Evolutionary conservation across 2,888 invertebrate species (phyloP).

Genomic region (Tetanocera ferruginea): DNA sequence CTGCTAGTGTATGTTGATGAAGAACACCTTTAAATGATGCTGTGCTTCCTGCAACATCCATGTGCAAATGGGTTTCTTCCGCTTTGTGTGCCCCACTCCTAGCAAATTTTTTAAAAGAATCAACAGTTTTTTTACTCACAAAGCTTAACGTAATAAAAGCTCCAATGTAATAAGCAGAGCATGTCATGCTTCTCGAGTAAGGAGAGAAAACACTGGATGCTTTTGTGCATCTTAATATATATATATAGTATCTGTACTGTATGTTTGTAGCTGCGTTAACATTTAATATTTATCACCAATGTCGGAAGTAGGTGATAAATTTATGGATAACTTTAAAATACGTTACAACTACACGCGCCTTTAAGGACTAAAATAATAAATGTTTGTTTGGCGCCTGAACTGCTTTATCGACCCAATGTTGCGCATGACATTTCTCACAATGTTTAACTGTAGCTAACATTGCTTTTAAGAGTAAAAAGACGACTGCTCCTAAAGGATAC

Average conservation of each 20-base stretch:
- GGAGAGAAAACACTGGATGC: no score
- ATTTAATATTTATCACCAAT: no score
- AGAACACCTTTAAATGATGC: neutral
- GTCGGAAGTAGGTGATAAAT: no score
- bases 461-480: neutral
- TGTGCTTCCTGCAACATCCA: neutral
- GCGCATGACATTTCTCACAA: conserved; percentile 4
- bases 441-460: neutral
- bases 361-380: neutral
- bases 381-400: neutral
- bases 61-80: neutral
- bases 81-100: neutral
- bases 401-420: conserved; percentile 10
- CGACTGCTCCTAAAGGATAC: neutral
- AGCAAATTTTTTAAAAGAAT: neutral
- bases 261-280: no score
- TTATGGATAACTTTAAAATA: no score
- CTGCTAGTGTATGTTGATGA: neutral
- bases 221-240: no score
- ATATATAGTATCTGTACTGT: no score
- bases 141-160: conserved; percentile 12
- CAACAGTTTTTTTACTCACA: conserved; percentile 12
- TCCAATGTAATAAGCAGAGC: neutral
- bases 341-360: no score
- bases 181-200: no score